Evolutionary conservation across 2,888 invertebrate genomes (phyloP).

Genomic region (Taenaris catops): DNA sequence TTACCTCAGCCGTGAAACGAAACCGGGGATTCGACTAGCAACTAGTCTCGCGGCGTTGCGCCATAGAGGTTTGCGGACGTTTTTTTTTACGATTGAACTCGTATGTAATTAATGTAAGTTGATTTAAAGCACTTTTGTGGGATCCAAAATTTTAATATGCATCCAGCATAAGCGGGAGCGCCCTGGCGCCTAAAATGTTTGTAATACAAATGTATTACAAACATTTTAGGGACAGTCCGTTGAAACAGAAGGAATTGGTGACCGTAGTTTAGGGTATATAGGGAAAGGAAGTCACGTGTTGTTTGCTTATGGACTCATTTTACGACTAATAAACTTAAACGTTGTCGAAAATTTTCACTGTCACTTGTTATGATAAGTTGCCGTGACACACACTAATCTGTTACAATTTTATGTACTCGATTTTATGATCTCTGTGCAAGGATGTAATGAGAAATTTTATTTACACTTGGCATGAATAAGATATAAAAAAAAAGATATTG

Average conservation of each 20-base stretch:
- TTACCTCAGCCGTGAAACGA: no score
- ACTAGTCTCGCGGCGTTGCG: no score
- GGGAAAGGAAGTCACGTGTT: conserved; percentile 10
- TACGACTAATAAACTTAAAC: conserved; percentile 14
- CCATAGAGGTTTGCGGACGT: no score
- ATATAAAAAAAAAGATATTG: no score
- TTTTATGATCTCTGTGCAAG: conserved; percentile 6
- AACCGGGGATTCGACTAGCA: no score
- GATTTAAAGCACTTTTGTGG: no score
- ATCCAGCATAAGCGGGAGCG: no score
- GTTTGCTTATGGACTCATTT: conserved; percentile 15
- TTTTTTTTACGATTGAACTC: no score
- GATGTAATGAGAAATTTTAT: conserved; percentile 9
- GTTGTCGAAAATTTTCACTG: conserved; percentile 8
- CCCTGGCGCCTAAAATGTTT: no score
- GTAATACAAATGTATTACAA: no score
- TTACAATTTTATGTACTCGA: conserved; percentile 1
- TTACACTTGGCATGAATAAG: conserved; percentile 12
- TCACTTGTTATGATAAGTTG: conserved; percentile 23
- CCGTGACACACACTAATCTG: conserved; percentile 18
- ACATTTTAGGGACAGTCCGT: neutral
- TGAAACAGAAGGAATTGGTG: neutral
- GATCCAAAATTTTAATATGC: no score
- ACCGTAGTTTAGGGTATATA: conserved; percentile 1
- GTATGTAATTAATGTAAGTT: no score